These are phyloP conservation scores for Cryptus armator DNA, from an alignment of 2,888 invertebrate genomes.

Conservation along the genomic window DNA sequence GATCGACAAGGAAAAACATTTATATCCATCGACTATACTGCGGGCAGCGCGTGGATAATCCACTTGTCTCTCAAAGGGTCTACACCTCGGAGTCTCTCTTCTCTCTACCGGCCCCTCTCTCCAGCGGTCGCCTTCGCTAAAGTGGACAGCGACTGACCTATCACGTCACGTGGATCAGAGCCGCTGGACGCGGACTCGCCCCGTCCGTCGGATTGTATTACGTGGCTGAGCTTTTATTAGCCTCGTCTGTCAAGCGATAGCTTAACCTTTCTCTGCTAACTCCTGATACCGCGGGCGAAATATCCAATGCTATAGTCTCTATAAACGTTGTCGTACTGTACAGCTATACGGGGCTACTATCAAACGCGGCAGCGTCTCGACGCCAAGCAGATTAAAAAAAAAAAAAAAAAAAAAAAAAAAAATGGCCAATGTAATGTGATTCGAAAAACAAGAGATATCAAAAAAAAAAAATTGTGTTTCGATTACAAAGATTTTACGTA, in stretches of 20 bases:
- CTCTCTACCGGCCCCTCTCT: slow-evolving; percentile 9
- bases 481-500: not conserved
- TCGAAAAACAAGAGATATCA: not conserved
- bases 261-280: slow-evolving; percentile 78
- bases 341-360: not conserved
- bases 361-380: too few relatives aligned
- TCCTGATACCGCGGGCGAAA: slow-evolving; percentile 54
- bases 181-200: slow-evolving; percentile 69
- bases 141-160: slow-evolving; percentile 76
- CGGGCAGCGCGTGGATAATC: slow-evolving; percentile 72
- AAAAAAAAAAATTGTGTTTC: not conserved
- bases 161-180: slow-evolving; percentile 76
- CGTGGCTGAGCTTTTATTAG: slow-evolving; percentile 81
- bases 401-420: too few relatives aligned
- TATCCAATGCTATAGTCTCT: not conserved
- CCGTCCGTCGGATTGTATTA: slow-evolving; percentile 79
- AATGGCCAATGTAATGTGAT: too few relatives aligned
- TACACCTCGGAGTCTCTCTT: slow-evolving; percentile 14
- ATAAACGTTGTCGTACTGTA: not conserved
- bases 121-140: slow-evolving; percentile 60
- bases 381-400: too few relatives aligned
- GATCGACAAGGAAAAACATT: slow-evolving; percentile 68
- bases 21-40: slow-evolving; percentile 58
- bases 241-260: slow-evolving; percentile 79
- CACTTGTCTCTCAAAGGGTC: slow-evolving; percentile 75